These are phyloP conservation scores for Heteronetta atricapilla DNA, from an alignment of 2,113 vertebrate genomes.

Conservation along the genomic window DNA sequence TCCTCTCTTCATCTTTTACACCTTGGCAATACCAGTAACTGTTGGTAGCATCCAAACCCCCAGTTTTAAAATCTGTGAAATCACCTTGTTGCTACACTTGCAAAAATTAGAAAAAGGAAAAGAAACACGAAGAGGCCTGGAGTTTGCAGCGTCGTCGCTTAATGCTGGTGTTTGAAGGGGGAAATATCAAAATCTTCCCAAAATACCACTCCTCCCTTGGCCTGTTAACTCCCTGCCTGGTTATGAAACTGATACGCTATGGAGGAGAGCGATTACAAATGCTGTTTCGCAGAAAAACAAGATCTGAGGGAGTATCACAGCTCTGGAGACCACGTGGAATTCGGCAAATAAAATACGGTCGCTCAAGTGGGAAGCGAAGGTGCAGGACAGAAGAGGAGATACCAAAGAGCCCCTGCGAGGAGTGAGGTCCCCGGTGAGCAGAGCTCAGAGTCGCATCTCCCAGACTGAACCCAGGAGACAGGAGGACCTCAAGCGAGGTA, in stretches of 20 bases:
- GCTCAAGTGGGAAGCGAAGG: not conserved
- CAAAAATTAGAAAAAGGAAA: not conserved
- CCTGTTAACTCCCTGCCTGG: not conserved
- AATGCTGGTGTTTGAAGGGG: not conserved
- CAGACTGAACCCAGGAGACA: not conserved
- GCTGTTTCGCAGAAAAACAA: not conserved
- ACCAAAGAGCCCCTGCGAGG: not conserved
- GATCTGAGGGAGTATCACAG: not conserved
- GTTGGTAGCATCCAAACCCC: not conserved
- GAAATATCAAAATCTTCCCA: not conserved
- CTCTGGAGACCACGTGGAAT: not conserved
- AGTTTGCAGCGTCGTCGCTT: not conserved
- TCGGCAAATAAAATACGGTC: not conserved
- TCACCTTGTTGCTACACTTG: not conserved
- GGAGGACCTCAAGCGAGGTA: not conserved
- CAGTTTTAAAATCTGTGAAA: not conserved
- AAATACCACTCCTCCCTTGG: not conserved
- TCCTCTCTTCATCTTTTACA: not conserved
- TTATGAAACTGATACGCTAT: not conserved
- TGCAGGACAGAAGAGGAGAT: not conserved
- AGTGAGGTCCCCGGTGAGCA: accelerated
- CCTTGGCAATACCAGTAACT: not conserved
- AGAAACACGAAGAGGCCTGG: not conserved
- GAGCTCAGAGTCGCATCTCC: not conserved
- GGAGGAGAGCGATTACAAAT: not conserved